Conservation (phyloP, 2,113 vertebrate genomes). For the Caracal caracal region DNA sequence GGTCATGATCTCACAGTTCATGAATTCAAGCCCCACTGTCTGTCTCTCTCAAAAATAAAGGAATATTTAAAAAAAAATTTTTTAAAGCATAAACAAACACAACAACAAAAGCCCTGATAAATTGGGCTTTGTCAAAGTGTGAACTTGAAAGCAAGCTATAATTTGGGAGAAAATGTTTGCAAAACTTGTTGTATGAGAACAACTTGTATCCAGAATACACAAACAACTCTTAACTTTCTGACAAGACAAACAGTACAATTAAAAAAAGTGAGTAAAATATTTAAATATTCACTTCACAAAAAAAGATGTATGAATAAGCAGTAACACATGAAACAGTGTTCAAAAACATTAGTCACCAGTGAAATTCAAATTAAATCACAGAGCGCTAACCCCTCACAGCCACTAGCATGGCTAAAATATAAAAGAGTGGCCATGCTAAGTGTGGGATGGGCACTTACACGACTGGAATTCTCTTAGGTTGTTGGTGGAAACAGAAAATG, state of each 20-base stretch:
- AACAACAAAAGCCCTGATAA: background rate
- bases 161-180: background rate
- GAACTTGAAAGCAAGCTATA: background rate
- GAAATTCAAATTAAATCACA: conserved; percentile 15
- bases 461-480: background rate
- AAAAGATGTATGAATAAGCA: background rate
- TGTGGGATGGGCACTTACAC: background rate
- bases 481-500: background rate
- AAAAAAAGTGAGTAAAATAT: background rate
- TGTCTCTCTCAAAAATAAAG: no score
- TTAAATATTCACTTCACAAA: background rate
- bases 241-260: background rate
- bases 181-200: background rate
- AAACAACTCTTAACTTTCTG: background rate
- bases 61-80: background rate
- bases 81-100: background rate
- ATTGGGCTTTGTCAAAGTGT: background rate
- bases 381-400: background rate
- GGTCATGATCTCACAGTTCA: no score
- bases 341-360: background rate
- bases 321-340: background rate
- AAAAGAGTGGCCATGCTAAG: background rate
- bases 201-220: background rate
- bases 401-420: background rate
- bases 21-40: no score